Evolutionary conservation across 1,140 invertebrate species (phyloP).

Genomic region (Rhopalosiphum maidis): DNA sequence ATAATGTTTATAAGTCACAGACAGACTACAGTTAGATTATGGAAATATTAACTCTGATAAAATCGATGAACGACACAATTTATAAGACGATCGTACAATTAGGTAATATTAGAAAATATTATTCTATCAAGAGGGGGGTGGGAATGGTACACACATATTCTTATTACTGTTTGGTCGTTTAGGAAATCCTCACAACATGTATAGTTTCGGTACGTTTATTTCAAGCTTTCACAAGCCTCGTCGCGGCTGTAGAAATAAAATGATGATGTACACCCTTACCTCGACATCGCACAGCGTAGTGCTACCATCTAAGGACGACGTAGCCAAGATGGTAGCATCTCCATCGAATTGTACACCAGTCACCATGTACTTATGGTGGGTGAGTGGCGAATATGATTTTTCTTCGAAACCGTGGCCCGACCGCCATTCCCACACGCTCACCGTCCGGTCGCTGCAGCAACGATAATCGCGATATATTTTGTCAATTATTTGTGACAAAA

Average conservation of each 20-base stretch:
- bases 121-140: not conserved
- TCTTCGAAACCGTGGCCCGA: constrained; percentile 68
- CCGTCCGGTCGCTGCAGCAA: constrained; percentile 69
- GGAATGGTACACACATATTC: not conserved
- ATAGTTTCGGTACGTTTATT: not conserved
- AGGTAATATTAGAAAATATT: not conserved
- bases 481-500: not conserved
- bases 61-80: not conserved
- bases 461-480: constrained; percentile 14
- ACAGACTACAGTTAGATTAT: not conserved
- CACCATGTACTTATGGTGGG: constrained; percentile 73
- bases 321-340: constrained; percentile 73
- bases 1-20: not conserved
- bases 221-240: not conserved
- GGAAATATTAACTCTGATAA: not conserved
- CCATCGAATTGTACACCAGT: constrained; percentile 75
- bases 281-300: constrained; percentile 74
- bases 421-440: constrained; percentile 71
- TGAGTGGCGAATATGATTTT: constrained; percentile 67
- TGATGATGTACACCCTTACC: constrained; percentile 43
- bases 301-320: constrained; percentile 76
- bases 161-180: not conserved
- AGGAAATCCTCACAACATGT: not conserved
- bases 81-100: not conserved
- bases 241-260: not conserved